phyloP scores from a whole-genome alignment of 2,113 vertebrate genomes.

The Orthonyx spaldingii region DNA sequence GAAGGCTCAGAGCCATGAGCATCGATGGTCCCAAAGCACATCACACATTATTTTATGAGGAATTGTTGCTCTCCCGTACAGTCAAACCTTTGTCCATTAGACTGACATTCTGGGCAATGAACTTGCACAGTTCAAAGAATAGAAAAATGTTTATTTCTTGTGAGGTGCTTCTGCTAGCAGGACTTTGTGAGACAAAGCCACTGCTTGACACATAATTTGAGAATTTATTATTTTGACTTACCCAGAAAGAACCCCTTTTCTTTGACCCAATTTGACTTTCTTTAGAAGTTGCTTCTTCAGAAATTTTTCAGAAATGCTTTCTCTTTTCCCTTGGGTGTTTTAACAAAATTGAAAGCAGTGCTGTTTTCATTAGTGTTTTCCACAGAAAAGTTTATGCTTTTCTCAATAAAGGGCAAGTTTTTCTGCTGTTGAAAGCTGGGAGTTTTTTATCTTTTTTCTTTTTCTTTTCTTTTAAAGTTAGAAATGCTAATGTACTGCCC shows the following conservation, averaged over 20 bases:
- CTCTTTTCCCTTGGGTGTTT: background rate
- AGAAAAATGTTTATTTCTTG: background rate
- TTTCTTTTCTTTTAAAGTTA: background rate
- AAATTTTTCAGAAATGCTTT: background rate
- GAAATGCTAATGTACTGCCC: background rate
- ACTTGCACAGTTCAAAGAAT: background rate
- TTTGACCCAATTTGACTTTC: background rate
- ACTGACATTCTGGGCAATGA: fast-evolving
- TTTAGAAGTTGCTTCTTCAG: background rate
- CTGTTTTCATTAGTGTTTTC: background rate
- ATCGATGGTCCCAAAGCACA: background rate
- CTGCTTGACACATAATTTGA: background rate
- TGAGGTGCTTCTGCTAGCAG: background rate
- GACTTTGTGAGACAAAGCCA: background rate
- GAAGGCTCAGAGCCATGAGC: background rate
- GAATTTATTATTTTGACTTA: background rate
- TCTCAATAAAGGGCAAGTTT: background rate
- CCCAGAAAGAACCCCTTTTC: background rate
- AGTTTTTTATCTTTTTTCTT: fast-evolving
- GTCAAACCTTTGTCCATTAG: background rate
- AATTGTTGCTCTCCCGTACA: background rate
- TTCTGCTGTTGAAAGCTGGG: background rate
- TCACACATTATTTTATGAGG: background rate
- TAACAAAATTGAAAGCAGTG: background rate
- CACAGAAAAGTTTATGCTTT: background rate